Conservation (phyloP, 2,888 invertebrate species). For the Andrena flavipes region DNA sequence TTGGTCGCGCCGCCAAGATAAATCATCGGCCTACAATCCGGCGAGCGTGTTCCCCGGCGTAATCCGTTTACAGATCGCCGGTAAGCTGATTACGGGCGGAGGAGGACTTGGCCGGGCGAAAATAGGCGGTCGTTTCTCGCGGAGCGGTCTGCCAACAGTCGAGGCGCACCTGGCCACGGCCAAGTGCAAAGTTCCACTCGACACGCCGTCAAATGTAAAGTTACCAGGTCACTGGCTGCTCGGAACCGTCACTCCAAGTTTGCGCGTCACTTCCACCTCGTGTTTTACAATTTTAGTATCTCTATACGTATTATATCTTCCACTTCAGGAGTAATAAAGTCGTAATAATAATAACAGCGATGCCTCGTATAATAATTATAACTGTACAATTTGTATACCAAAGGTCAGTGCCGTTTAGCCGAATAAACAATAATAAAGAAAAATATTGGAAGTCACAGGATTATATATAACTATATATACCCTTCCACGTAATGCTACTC, state of each 20-base stretch:
- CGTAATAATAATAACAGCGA: no score
- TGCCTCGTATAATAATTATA: no score
- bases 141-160: slow-evolving; percentile 15
- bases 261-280: background rate
- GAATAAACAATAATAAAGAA: no score
- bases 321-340: no score
- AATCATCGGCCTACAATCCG: slow-evolving; percentile 34
- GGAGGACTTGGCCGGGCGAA: slow-evolving; percentile 5
- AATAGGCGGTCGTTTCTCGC: background rate
- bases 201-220: slow-evolving; percentile 39
- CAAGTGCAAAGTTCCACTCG: slow-evolving; percentile 43
- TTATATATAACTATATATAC: no score
- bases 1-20: slow-evolving; percentile 12
- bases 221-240: background rate
- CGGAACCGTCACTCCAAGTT: background rate
- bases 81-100: slow-evolving; percentile 55
- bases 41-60: slow-evolving; percentile 37
- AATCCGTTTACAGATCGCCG: slow-evolving; percentile 64
- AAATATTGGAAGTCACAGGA: no score
- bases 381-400: no score
- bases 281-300: no score
- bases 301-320: no score
- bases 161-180: background rate
- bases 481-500: no score
- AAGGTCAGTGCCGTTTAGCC: no score